Base-by-base conservation (phyloP, 2,797 vertebrate species). In the Scolopax rusticola region DNA sequence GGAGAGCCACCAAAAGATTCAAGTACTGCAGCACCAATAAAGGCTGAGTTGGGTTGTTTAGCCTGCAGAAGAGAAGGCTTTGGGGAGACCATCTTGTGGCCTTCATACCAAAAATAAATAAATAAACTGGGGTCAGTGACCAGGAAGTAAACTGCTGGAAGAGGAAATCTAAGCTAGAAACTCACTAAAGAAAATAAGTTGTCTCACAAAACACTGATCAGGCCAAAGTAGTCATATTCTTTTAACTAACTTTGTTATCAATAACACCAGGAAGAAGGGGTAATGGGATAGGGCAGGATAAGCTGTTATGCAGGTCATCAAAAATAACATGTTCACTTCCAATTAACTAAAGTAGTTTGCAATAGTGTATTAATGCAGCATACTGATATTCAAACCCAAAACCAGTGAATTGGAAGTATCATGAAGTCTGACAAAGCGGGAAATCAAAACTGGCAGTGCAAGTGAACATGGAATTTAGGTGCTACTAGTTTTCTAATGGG, bases 291-390 rank as follows among this genome's bases (percentile, higher is more conserved):
- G 8, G 9, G 7, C 11, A 43, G 12, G 33, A 21, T 15, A 38
- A 87, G 7, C 23, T 65, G 12, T 68, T 70, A 61, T 0, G 0
- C 6, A 69, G 4, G 11, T 23, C 51, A 33, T 4, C 12, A 59
- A 54, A 83, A 57, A 17, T 16, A n/a, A 38, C 23, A 18, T 24
- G 15, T 54, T 85, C 36, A 40, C 11, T 45, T 80, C 23, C 20
- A 88, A 74, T 23, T 36, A 36, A 16, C 25, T 51, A 13, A 92
- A 71, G 18, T 45, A 63, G 15, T 53, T 70, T 80, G 11, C 28
- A 78, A 33, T 18, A 59, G 8, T 10, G 4, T 53, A 67, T 45
- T 38, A 79, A 71, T 23, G 16, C 27, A 87, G 83, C 8, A 60
- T 17, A 48, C 4, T 9, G 53, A 24, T 20, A 83, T 60, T 32